These are phyloP conservation scores for Pangasius djambal DNA, from an alignment of 2,797 vertebrate genomes.

Conservation along the genomic window DNA sequence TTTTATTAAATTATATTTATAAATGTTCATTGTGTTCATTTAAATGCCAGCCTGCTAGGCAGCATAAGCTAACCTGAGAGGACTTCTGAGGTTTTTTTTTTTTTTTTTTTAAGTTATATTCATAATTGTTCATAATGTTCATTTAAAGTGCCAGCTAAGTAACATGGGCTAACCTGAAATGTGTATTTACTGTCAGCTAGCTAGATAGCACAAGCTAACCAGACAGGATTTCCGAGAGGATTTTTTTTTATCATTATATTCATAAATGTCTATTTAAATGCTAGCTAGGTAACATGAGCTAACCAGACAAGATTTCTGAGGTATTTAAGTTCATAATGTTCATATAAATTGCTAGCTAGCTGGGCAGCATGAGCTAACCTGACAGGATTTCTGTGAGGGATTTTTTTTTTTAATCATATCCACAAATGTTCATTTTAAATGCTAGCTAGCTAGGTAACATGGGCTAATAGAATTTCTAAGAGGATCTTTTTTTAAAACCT, in stretches of 20 bases:
- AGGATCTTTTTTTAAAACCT: not conserved
- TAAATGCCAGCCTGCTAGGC: not conserved
- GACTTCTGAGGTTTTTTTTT: not conserved
- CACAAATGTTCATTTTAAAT: not conserved
- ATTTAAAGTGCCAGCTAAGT: too few relatives aligned
- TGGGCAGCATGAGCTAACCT: not conserved
- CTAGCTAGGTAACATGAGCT: not conserved
- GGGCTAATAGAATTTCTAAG: not conserved
- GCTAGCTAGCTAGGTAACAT: not conserved
- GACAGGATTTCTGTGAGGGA: slow-evolving; percentile 1
- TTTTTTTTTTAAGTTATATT: too few relatives aligned
- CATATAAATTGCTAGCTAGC: not conserved
- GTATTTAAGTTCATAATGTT: not conserved
- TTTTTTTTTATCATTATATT: not conserved
- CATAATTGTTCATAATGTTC: too few relatives aligned
- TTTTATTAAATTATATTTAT: not conserved
- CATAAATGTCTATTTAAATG: not conserved
- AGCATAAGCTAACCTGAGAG: not conserved
- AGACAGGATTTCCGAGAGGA: not conserved
- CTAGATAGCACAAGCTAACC: not conserved
- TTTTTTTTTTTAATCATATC: not conserved
- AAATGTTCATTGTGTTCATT: not conserved
- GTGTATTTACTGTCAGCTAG: not conserved
- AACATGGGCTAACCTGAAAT: not conserved
- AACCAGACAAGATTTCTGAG: too few relatives aligned